Base-by-base conservation (phyloP, 2,113 vertebrate genomes). In the Jacana jacana region DNA sequence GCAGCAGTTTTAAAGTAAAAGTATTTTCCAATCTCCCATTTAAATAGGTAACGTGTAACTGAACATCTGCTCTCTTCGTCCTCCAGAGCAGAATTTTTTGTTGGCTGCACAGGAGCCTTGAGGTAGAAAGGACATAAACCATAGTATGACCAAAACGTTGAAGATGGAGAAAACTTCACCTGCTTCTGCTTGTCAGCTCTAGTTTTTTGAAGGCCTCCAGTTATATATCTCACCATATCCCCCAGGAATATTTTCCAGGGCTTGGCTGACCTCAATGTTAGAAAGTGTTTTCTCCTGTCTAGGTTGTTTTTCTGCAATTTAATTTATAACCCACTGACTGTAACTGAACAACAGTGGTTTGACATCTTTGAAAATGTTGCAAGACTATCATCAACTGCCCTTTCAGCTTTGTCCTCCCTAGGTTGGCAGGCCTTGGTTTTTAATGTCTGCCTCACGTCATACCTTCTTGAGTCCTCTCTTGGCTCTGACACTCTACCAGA, bases 341-440 rank as follows among this genome's bases (percentile, higher is more conserved):
- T 55, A 80, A 63, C 37, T 58, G 54, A 66, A 61, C 55, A 92
- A 52, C 7, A 80, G 14, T 65, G 8, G 3, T 44, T 77, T 81
- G 11, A 16, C 44, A 77, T 77, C 33, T 80, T 65, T 86, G 40
- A 9, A 33, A 80, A 13, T 70, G 7, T 35, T 81, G 13, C 37
- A 79, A 66, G 30, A 33, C 3, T 35, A 5, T 15, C 55, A 42
- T 25, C 0, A 0, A 40, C 24, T 64, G 7, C 23, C 16, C 7
- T 83, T 86, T 88, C 51, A 81, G 6, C 10, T 44, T 71, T 86
- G 60, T 81, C 7, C 70, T 81, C 20, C 17, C 11, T 24, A 23
- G 31, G 35, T 12, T 52, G 20, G 42, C 40, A 70, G 52, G 16
- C 4, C 16, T 75, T 65, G 13, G 2, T 10, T 79, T 92, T 54